phyloP scores from a whole-genome alignment of 2,797 vertebrate genomes.

The Knipowitschia caucasica region DNA sequence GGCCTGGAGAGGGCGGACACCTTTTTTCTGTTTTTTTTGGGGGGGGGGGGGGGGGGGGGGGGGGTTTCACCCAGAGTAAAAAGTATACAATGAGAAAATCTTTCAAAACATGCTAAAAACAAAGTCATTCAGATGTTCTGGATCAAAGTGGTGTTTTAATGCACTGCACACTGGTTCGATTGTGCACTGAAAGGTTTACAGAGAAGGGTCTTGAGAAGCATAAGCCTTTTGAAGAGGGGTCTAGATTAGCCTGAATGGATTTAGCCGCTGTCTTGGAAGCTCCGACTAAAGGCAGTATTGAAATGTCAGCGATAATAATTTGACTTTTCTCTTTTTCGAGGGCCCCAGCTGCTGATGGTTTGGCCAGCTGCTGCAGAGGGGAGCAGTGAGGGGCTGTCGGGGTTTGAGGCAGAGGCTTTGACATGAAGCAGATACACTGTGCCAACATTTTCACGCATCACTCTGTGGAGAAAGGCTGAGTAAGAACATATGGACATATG shows the following conservation, averaged over 20 bases:
- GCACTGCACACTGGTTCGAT: conserved; percentile 48
- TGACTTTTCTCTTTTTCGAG: conserved; percentile 40
- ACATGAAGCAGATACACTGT: conserved; percentile 22
- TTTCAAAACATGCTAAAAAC: conserved; percentile 39
- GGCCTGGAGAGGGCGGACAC: no score
- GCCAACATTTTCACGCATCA: conserved; percentile 48
- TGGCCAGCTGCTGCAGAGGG: conserved; percentile 46
- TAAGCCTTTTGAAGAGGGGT: conserved; percentile 56
- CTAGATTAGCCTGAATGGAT: conserved; percentile 60
- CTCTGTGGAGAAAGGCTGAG: conserved; percentile 51
- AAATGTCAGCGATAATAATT: conserved; percentile 69
- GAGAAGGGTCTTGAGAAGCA: conserved; percentile 53
- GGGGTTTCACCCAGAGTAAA: no score
- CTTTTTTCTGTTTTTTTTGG: no score
- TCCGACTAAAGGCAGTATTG: conserved; percentile 51
- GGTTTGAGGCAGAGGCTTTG: conserved; percentile 17
- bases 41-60: no score
- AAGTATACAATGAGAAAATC: no score
- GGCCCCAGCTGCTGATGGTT: conserved; percentile 39
- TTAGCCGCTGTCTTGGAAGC: conserved; percentile 48
- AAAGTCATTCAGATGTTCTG: conserved; percentile 42
- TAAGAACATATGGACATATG: conserved; percentile 42
- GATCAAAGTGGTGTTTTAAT: conserved; percentile 58
- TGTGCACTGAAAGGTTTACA: conserved; percentile 59
- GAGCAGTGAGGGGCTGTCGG: conserved; percentile 32